Conservation (phyloP, 1,140 invertebrate genomes). For the Thereuonema tuberculata region DNA sequence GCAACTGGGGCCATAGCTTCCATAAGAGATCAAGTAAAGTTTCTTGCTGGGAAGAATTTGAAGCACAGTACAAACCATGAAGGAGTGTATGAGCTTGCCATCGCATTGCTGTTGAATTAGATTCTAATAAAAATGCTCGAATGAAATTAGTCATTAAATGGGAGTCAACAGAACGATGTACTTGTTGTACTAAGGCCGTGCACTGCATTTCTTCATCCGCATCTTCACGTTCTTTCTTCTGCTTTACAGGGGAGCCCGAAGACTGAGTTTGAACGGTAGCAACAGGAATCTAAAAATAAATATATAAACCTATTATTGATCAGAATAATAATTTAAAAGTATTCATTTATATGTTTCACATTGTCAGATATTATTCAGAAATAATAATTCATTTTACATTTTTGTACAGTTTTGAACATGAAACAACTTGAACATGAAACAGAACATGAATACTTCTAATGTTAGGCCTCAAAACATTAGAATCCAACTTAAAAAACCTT, state of each 20-base stretch:
- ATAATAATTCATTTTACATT: no score
- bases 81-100: conserved; percentile 89
- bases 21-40: conserved; percentile 67
- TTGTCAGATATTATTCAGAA: no score
- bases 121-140: conserved; percentile 79
- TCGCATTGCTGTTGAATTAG: conserved; percentile 77
- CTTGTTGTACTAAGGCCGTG: conserved; percentile 13
- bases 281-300: neutral
- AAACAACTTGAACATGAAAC: no score
- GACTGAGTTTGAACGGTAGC: conserved; percentile 7
- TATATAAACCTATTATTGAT: no score
- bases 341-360: no score
- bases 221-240: conserved; percentile 28
- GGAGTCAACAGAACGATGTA: conserved; percentile 8
- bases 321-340: no score
- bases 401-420: no score
- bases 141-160: conserved; percentile 50
- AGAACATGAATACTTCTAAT: no score
- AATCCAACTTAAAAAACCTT: no score
- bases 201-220: conserved; percentile 11
- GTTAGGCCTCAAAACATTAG: no score
- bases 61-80: conserved; percentile 74
- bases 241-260: conserved; percentile 22
- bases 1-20: conserved; percentile 79
- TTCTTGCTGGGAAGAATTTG: conserved; percentile 57